Conservation (phyloP, 2,888 invertebrate species). For the Apotomis turbidana region DNA sequence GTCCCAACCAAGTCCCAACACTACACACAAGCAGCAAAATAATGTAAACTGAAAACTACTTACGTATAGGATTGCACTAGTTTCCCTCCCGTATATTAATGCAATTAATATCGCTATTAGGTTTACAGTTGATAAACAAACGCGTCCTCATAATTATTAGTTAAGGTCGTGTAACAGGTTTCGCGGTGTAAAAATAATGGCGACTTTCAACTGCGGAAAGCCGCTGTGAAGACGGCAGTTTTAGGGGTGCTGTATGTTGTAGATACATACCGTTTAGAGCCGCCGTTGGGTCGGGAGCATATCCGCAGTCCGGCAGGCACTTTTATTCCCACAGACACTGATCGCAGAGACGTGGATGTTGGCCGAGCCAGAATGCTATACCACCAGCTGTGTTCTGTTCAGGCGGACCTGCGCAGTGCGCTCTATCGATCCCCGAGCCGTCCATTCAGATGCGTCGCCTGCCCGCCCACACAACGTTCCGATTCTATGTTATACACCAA, state of each 20-base stretch:
- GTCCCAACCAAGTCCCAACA: constrained; percentile 5
- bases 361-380: constrained; percentile 60
- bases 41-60: constrained; percentile 11
- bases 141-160: constrained; percentile 55
- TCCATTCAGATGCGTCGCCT: constrained; percentile 76
- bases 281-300: constrained; percentile 68
- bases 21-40: constrained; percentile 22
- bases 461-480: constrained; percentile 74
- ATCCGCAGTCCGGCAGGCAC: constrained; percentile 64
- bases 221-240: constrained; percentile 3
- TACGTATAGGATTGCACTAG: not conserved
- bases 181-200: constrained; percentile 57
- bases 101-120: constrained; percentile 37
- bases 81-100: constrained; percentile 9
- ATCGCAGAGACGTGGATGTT: constrained; percentile 54
- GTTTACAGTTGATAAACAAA: constrained; percentile 64
- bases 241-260: constrained; percentile 7
- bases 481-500: constrained; percentile 71
- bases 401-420: constrained; percentile 74
- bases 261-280: constrained; percentile 74
- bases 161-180: constrained; percentile 71
- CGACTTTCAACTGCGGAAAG: constrained; percentile 46
- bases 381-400: constrained; percentile 68
- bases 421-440: constrained; percentile 73
- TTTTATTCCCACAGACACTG: constrained; percentile 65